Percentiles rank a stretch among this genome's conserved stretches.
These are phyloP conservation scores for Upupa epops DNA, from an alignment of 2,113 vertebrate genomes.

Conservation along the genomic window DNA sequence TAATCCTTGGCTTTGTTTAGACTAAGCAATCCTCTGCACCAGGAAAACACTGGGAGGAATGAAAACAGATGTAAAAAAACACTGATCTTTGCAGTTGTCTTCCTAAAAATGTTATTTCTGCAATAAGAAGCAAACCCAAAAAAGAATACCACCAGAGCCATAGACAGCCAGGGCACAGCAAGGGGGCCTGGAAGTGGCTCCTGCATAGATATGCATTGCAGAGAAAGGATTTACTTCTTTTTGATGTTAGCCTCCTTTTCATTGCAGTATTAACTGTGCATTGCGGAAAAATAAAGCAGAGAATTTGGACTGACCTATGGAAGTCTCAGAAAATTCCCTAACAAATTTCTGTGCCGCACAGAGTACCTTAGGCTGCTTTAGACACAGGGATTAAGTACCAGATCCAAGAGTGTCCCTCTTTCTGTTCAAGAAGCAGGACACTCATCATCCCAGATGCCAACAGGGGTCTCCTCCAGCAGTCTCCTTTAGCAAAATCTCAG, in stretches of 20 bases:
- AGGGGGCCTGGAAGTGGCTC: neutral
- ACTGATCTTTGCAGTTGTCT: neutral
- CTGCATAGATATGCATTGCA: neutral
- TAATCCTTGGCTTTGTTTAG: neutral
- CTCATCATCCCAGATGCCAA: fast-evolving
- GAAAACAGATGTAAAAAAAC: neutral
- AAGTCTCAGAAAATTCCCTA: neutral
- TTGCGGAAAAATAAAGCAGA: neutral
- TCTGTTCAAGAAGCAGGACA: fast-evolving
- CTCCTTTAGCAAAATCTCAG: neutral
- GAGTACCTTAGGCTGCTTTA: neutral
- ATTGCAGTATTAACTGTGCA: neutral
- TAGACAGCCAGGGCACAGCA: neutral
- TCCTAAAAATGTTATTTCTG: neutral
- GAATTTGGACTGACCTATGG: neutral
- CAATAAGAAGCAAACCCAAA: neutral
- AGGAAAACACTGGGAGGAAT: neutral
- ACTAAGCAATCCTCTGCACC: neutral
- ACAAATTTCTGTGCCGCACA: neutral
- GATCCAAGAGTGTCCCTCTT: neutral
- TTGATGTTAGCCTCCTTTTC: neutral
- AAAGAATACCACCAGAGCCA: neutral
- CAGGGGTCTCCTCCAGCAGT: neutral
- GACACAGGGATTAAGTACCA: neutral
- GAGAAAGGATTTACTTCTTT: neutral